These are phyloP conservation scores for Sternotherus odoratus DNA, from an alignment of 2,797 vertebrate genomes.

Conservation along the genomic window DNA sequence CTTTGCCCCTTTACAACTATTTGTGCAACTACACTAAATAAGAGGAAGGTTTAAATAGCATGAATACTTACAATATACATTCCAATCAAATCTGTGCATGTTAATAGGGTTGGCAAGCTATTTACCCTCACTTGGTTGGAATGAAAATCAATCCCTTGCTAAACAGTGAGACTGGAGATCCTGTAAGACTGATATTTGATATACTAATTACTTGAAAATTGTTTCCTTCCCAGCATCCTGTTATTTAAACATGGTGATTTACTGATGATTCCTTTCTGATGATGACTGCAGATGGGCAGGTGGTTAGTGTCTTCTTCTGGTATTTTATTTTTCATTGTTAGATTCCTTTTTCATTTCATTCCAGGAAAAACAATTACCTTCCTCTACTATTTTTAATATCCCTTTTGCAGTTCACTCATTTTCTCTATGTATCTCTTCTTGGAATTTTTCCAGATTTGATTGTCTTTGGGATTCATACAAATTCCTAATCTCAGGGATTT, in stretches of 20 bases:
- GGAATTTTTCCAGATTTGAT: constrained; percentile 67
- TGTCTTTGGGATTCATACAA: constrained; percentile 64
- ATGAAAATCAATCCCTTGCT: background rate
- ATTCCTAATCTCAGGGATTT: constrained; percentile 73
- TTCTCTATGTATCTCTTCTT: constrained; percentile 63
- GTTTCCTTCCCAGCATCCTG: constrained; percentile 73
- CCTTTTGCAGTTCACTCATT: constrained; percentile 28
- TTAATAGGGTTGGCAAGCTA: too few relatives aligned
- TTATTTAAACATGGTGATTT: constrained; percentile 63
- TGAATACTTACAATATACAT: background rate
- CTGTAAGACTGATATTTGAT: background rate
- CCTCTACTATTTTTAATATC: constrained; percentile 51
- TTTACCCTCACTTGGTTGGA: accelerated
- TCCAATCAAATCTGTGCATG: background rate
- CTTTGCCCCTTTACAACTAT: background rate
- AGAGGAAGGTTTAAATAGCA: background rate
- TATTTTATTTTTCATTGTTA: constrained; percentile 33
- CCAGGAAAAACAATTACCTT: constrained; percentile 31
- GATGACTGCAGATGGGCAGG: constrained; percentile 58
- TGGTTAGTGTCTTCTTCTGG: constrained; percentile 52
- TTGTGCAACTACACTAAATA: background rate
- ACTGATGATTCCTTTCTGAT: constrained; percentile 48
- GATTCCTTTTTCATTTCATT: constrained; percentile 30
- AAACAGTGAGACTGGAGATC: accelerated
- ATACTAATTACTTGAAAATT: constrained; percentile 12